A percentile compares a stretch with the other conserved stretches of the same genome.
Conservation (phyloP, 2,888 invertebrate species). For the Diplazon laetatorius region DNA sequence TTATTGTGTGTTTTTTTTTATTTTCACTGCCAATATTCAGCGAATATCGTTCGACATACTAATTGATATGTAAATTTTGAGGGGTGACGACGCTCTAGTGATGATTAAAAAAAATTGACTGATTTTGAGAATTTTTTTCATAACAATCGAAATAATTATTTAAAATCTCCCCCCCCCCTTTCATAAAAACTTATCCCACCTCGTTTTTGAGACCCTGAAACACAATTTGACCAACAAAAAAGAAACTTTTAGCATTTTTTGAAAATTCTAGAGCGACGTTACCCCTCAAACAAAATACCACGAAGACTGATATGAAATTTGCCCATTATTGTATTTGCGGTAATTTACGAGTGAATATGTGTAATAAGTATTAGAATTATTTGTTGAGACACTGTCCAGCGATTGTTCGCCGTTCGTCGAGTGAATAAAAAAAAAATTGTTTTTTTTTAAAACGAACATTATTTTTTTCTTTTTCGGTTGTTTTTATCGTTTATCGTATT, state of each 20-base stretch:
- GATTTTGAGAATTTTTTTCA: too few species aligned
- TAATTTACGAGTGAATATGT: not conserved
- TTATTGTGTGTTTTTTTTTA: too few species aligned
- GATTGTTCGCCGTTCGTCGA: slow-evolving; percentile 3
- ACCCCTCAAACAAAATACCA: slow-evolving; percentile 9
- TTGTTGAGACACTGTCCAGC: not conserved
- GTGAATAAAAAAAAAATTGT: slow-evolving; percentile 20
- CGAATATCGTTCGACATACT: too few species aligned
- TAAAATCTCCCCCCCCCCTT: too few species aligned
- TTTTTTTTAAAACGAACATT: slow-evolving; percentile 13
- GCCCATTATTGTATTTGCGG: not conserved
- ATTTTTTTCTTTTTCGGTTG: not conserved
- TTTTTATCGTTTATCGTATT: slow-evolving; percentile 10
- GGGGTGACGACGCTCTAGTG: too few species aligned
- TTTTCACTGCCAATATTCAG: not conserved
- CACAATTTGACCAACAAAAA: too few species aligned
- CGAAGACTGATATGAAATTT: slow-evolving; percentile 50
- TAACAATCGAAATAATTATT: too few species aligned
- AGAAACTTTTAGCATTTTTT: too few species aligned
- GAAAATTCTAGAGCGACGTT: slow-evolving; percentile 9
- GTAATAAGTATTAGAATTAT: slow-evolving; percentile 25
- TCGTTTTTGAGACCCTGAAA: too few species aligned
- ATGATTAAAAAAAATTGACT: too few species aligned
- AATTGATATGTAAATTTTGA: too few species aligned
- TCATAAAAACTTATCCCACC: too few species aligned